Evolutionary conservation across 2,113 vertebrate species (phyloP).

Genomic region (Cranoglanis bouderius): DNA sequence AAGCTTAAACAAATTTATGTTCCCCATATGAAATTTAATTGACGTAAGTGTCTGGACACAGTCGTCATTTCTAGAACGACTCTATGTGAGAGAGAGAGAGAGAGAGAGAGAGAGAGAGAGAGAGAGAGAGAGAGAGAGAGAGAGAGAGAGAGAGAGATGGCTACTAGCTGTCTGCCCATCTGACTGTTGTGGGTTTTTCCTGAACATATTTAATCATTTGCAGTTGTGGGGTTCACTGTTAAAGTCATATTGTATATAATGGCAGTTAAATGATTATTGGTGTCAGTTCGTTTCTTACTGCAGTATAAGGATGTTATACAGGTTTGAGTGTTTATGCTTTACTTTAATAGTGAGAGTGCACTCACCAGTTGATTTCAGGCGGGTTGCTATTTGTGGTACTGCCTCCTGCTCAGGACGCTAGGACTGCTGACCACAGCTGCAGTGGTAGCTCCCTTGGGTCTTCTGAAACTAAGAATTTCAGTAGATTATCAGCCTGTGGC

Average conservation of each 20-base stretch:
- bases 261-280: slow-evolving; percentile 18
- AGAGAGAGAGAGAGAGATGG: slow-evolving; percentile 14
- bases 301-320: slow-evolving; percentile 36
- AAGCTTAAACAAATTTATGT: background rate
- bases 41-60: too few relatives aligned
- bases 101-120: too few relatives aligned
- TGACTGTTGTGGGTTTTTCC: slow-evolving; percentile 68
- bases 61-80: too few relatives aligned
- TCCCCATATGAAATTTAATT: too few relatives aligned
- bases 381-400: background rate
- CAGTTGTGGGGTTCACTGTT: slow-evolving; percentile 71
- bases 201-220: slow-evolving; percentile 69
- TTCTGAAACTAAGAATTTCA: background rate
- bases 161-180: slow-evolving; percentile 4
- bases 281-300: slow-evolving; percentile 65
- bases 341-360: background rate
- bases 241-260: slow-evolving; percentile 41
- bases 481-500: background rate
- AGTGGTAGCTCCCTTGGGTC: background rate
- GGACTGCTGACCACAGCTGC: background rate
- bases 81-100: too few relatives aligned
- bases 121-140: background rate
- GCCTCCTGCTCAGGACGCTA: background rate
- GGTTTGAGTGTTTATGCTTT: too few relatives aligned
- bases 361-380: background rate